Base-by-base conservation (phyloP, 2,113 vertebrate species). In the Megatriorchis doriae region DNA sequence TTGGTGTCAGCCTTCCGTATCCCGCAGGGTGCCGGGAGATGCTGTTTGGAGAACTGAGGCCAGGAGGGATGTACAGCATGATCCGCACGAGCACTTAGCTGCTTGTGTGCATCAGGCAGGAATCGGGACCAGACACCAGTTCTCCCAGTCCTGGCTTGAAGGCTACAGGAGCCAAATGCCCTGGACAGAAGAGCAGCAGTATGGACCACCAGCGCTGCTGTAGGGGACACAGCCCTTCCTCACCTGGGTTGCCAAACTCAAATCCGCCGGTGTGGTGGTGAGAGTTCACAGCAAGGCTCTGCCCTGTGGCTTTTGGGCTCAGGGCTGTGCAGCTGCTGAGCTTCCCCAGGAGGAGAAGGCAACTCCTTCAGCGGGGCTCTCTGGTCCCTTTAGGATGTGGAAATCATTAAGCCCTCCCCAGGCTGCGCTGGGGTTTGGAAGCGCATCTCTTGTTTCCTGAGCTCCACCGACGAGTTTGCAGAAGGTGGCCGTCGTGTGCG, bases 181-280 rank as follows among this genome's bases (percentile, higher is more conserved):
- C 4, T 31, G 43, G 27, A 34, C 55, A 47, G n/a, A 91, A 67
- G 5, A 74, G 11, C 36, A n/a, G 45, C n/a, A 31, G 14, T 18
- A 6, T 29, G n/a, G 47, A 45, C 25, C 18, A 29, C 36, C 25
- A 4, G 40, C 36, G 56, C 10, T 72, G 20, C 47, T 63, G 10
- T 42, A 23, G 47, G 27, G 26, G 55, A 12, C 10, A 52, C 43
- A 61, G 26, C 25, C 74, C 40, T 92, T 83, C 45, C 45, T 83
- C 52, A 13, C 21, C 6, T 7, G 25, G 18, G 7, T 11, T 61
- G 45, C 48, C 83, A 81, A 72, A 63, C 27, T 82, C 47, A 38
- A 32, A 43, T 65, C 42, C 3, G 4, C 22, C 18, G 11, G 4
- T 10, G 29, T 0, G 2, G 14, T 52, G 52, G 25, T 65, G 18